Evolutionary conservation across 2,888 invertebrate species (phyloP), one percentile per base, ranked within the genome.

Genomic region (Habroteleia sp.): DNA sequence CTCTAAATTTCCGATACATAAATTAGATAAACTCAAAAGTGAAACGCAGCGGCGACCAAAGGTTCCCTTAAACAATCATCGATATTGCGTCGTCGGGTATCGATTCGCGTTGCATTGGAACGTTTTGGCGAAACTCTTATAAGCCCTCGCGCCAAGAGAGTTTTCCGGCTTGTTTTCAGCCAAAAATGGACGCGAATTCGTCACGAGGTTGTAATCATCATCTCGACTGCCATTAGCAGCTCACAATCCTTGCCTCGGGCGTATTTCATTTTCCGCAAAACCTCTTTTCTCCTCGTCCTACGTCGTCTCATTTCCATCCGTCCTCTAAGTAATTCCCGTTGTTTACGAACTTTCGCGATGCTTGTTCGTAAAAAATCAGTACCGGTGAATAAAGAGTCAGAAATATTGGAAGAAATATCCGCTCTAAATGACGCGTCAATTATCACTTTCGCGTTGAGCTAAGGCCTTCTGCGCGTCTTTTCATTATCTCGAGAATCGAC

Each of bases 231-330:
- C 35, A 72, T 72, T 72, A 72, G 56, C 63, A 54, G 41, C 35
- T 39, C 54, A 27, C 62, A 54, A 63, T 56, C 42, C 54, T 54
- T 41, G 60, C 74, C 62, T 50, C 56, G 14, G 56, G 74, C 74
- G 73, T 66, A 65, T 74, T 74, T 74, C 74, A 74, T 74, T 74
- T 74, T 68, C 56, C 52, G 46, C 54, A 31, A 54, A 68, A 68
- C 62, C 35, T 65, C 42, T 56, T 54, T 50, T 35, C 58, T 10
- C 52, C 11, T 16, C 41, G 14, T 37, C 14, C 13, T 16, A 17
- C 14, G n/a, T 13, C 58, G 11, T 13, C 11, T 17, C 42, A 17
- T 48, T 33, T 50, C 44, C 58, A 33, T 39, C 44, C 39, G 17
- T 29, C 29, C 5, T 50, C 50, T 63, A 71, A 71, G 65, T 66